Evolutionary conservation across 2,797 vertebrate species (phyloP).

Genomic region (Heteromormyrus szaboi): DNA sequence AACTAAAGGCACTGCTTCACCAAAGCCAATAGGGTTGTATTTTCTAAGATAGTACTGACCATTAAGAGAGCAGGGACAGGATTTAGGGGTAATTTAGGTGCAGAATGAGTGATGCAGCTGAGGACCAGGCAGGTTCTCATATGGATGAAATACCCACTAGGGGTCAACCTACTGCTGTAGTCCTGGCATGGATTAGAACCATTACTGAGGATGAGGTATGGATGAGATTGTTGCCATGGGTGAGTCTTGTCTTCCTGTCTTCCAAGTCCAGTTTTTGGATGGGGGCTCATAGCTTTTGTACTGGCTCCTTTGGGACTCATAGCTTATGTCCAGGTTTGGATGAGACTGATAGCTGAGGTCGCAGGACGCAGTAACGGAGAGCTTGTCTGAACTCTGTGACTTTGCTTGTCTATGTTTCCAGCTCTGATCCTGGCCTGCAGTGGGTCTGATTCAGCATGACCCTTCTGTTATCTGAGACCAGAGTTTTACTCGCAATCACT

Average conservation of each 20-base stretch:
- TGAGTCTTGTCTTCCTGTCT: neutral
- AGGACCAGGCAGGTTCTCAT: neutral
- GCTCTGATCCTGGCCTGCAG: neutral
- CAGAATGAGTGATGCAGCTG: neutral
- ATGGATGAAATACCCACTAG: neutral
- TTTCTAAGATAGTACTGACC: neutral
- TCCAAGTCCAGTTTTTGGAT: neutral
- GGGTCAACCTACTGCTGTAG: neutral
- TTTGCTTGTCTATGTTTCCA: neutral
- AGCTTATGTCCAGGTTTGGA: neutral
- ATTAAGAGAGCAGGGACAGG: neutral
- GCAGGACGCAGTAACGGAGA: neutral
- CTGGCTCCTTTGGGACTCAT: neutral
- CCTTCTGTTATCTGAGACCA: neutral
- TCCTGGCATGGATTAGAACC: neutral
- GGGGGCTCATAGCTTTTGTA: neutral
- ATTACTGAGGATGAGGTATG: neutral
- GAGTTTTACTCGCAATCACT: neutral
- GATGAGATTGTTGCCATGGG: neutral
- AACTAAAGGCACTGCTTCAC: neutral
- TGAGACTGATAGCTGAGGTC: neutral
- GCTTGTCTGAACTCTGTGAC: neutral
- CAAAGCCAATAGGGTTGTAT: neutral
- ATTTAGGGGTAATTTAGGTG: neutral
- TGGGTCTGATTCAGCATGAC: neutral